Base-by-base conservation (phyloP, 2,113 vertebrate genomes). In the Macaca nemestrina region DNA sequence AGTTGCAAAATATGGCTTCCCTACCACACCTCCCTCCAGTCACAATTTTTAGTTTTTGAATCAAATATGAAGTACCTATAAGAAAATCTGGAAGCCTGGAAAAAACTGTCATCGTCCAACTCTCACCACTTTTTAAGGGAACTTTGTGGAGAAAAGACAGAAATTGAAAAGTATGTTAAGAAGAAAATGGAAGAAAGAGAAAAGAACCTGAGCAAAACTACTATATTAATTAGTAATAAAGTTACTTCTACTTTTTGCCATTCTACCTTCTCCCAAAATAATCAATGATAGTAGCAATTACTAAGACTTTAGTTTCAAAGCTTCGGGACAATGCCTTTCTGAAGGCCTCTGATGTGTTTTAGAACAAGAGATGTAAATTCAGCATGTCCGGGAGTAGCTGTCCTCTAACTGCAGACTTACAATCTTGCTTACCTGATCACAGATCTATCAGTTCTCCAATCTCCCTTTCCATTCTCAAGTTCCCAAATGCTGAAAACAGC, bases 251-350 rank as follows among this genome's bases (percentile, higher is more conserved):
- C 40, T 87, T 93, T 95, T 95, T 92, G 32, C 18, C 22, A 84
- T 81, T 92, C 70, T 95, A 40, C 55, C 94, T 92, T 92, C 64
- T 91, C 67, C 30, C n/a, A 82, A 97, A 91, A 88, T 88, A 96
- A 80, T 75, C 27, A 50, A 8, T 80, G 43, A 73, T 64, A 84
- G 75, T 0, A 93, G 43, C 13, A 78, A 79, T 94, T 72, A 80
- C 16, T 72, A 93, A 96, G 48, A 92, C 17, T 76, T 92, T 5
- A 73, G 30, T 52, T 86, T 95, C 80, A 80, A 94, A 96, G 83
- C 57, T 25, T 45, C 14, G 76, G 68, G n/a, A 59, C 32, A 61
- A 17, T 30, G 17, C 22, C 72, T 40, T 92, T 90, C 64, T 90
- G 70, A 90, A 82, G 61, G 22, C 6, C 30, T 27, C 22, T 68